These are phyloP conservation scores for Thymallus thymallus DNA, from an alignment of 2,113 vertebrate species.

Conservation along the genomic window DNA sequence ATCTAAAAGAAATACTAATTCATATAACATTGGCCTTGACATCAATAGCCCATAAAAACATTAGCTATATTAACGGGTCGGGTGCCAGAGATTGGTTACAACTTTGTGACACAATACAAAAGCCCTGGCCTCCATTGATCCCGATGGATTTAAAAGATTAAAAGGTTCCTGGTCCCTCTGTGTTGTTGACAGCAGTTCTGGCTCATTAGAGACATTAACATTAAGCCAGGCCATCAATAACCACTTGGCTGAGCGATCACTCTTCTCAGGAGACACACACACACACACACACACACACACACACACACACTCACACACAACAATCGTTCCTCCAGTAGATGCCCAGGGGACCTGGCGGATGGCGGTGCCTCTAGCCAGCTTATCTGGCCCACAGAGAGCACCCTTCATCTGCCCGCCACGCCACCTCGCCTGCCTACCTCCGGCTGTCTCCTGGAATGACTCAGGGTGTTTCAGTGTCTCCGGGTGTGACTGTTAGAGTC, in stretches of 20 bases:
- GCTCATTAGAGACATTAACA: constrained; percentile 73
- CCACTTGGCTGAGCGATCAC: constrained; percentile 62
- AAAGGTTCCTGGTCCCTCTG: constrained; percentile 64
- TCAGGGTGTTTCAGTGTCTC: constrained; percentile 23
- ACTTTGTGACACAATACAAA: constrained; percentile 11
- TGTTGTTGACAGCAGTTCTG: constrained; percentile 65
- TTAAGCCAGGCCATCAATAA: constrained; percentile 73
- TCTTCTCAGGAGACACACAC: constrained; percentile 25
- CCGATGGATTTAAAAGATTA: constrained; percentile 69
- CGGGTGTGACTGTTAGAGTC: constrained; percentile 20
- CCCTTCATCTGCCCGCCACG: constrained; percentile 45
- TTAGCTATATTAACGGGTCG: constrained; percentile 27
- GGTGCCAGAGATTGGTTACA: constrained; percentile 44
- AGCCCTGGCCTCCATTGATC: constrained; percentile 53
- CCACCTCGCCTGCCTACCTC: constrained; percentile 7
- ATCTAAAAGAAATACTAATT: constrained; percentile 22
- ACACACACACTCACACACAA: no score
- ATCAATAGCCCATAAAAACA: constrained; percentile 14
- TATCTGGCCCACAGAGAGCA: constrained; percentile 23
- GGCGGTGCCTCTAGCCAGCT: constrained; percentile 27
- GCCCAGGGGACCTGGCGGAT: constrained; percentile 38
- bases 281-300: no score
- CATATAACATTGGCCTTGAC: constrained; percentile 12
- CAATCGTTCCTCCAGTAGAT: constrained; percentile 29
- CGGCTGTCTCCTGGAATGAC: constrained; percentile 19